phyloP scores from a whole-genome alignment of 1,140 invertebrate genomes.

The Helicoverpa armigera region DNA sequence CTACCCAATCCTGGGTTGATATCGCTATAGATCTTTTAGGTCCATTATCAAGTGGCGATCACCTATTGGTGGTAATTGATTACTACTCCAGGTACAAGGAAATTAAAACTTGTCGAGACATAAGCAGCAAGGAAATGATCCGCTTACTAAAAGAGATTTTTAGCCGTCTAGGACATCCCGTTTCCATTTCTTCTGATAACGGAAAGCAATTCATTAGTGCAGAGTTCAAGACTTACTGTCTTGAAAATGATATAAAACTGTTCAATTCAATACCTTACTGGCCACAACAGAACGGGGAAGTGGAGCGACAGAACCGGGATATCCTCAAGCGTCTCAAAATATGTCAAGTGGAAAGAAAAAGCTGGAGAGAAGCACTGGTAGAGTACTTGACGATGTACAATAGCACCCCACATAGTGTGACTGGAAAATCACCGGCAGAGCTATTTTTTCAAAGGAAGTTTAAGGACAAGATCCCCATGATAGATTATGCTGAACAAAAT shows the following conservation, averaged over 20 bases:
- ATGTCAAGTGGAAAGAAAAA: slow-evolving; percentile 1
- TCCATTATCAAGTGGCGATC: slow-evolving; percentile 52
- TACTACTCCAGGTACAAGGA: slow-evolving; percentile 44
- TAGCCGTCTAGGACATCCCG: slow-evolving; percentile 16
- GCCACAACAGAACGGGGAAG: slow-evolving; percentile 62
- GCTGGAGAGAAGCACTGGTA: background rate
- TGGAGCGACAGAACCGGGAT: slow-evolving; percentile 48
- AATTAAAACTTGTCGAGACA: slow-evolving; percentile 5
- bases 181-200: slow-evolving; percentile 53
- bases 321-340: slow-evolving; percentile 11
- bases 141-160: slow-evolving; percentile 15
- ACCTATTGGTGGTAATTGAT: slow-evolving; percentile 55
- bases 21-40: slow-evolving; percentile 56
- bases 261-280: slow-evolving; percentile 59
- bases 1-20: slow-evolving; percentile 53
- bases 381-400: slow-evolving; percentile 10
- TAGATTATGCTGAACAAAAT: background rate
- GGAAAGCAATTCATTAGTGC: slow-evolving; percentile 53
- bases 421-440: slow-evolving; percentile 14
- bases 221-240: slow-evolving; percentile 53
- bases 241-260: slow-evolving; percentile 48
- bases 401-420: background rate
- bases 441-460: slow-evolving; percentile 18
- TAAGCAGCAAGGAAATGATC: slow-evolving; percentile 22
- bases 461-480: slow-evolving; percentile 10